Percentiles rank a stretch among this genome's conserved stretches.
Evolutionary conservation across 2,797 vertebrate genomes (phyloP).

Genomic region (Peromyscus nudipes): DNA sequence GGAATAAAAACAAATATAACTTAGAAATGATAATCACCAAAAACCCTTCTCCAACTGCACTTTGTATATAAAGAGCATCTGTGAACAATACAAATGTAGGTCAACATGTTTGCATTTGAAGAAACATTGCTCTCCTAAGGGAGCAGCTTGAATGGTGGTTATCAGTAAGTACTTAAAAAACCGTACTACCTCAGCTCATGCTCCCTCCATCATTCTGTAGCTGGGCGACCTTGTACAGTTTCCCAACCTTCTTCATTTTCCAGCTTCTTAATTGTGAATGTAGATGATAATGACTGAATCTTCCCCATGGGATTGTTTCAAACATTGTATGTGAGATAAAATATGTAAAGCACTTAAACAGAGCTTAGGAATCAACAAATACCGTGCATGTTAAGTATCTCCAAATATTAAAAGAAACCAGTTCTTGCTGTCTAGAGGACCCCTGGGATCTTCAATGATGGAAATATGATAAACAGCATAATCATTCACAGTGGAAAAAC

Average conservation of each 20-base stretch:
- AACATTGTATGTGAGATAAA: neutral
- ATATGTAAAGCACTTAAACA: neutral
- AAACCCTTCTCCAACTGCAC: neutral
- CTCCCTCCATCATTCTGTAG: neutral
- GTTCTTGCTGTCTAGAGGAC: neutral
- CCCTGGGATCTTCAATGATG: neutral
- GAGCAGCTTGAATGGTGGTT: neutral
- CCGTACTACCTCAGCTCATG: neutral
- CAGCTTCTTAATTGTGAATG: constrained; percentile 3
- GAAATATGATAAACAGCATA: neutral
- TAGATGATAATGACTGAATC: neutral
- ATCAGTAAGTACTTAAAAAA: neutral
- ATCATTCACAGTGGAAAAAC: neutral
- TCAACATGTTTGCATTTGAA: neutral
- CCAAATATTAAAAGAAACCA: neutral
- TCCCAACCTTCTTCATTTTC: neutral
- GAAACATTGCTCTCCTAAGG: neutral
- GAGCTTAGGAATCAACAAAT: constrained; percentile 9
- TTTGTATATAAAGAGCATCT: neutral
- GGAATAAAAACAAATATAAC: neutral
- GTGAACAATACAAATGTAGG: neutral
- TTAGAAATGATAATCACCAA: neutral
- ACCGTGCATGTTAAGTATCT: neutral
- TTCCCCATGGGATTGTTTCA: neutral
- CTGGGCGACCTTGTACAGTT: neutral